These are phyloP conservation scores for Hypomecis punctinalis DNA, from an alignment of 2,888 invertebrate genomes.

Conservation along the genomic window DNA sequence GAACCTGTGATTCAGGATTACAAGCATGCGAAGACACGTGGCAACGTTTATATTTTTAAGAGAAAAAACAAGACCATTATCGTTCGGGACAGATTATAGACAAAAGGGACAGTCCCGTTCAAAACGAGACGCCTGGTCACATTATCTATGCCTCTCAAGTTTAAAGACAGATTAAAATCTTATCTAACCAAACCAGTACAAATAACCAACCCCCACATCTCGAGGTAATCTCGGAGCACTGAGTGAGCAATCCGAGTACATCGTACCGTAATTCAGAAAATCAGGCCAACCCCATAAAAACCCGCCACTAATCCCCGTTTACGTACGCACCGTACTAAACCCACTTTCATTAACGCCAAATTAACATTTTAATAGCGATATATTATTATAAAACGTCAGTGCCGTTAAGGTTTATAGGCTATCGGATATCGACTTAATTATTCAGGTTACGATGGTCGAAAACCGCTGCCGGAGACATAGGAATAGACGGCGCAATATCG, in stretches of 20 bases:
- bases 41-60: too few relatives aligned
- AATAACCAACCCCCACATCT: slow-evolving; percentile 11
- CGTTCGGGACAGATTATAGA: too few relatives aligned
- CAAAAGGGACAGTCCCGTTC: too few relatives aligned
- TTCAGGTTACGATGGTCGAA: slow-evolving; percentile 49
- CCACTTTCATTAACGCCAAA: slow-evolving; percentile 80
- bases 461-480: slow-evolving; percentile 43
- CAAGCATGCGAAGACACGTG: too few relatives aligned
- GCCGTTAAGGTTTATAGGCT: slow-evolving; percentile 66
- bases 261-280: slow-evolving; percentile 57
- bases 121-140: too few relatives aligned
- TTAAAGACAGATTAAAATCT: too few relatives aligned
- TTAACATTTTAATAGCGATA: slow-evolving; percentile 83
- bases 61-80: too few relatives aligned
- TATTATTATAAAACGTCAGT: slow-evolving; percentile 75
- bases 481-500: not conserved
- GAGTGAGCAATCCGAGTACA: slow-evolving; percentile 15
- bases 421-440: slow-evolving; percentile 60
- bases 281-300: slow-evolving; percentile 78
- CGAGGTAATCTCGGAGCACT: slow-evolving; percentile 14
- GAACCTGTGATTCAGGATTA: too few relatives aligned
- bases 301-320: slow-evolving; percentile 76
- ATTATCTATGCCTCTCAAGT: too few relatives aligned
- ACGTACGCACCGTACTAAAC: slow-evolving; percentile 73
- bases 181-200: too few relatives aligned